Base-by-base conservation (phyloP, 2,888 invertebrate species). In the Phengaris alcon region DNA sequence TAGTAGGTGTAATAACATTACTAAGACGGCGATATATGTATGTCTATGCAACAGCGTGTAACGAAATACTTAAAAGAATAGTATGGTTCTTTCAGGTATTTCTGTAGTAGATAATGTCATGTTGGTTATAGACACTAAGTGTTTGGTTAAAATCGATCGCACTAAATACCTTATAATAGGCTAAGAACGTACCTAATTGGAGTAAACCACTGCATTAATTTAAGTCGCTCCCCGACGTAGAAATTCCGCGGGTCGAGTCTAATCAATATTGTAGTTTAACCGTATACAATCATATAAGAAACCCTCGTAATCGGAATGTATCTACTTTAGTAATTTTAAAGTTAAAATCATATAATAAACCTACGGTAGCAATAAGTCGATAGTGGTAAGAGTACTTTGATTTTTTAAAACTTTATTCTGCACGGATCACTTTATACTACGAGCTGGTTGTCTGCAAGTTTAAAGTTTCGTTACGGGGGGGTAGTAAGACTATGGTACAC, bases 141-240 rank as follows among this genome's bases (percentile, higher is more conserved):
- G 48, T 51, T 51, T 70, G 51, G 48, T 70, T 70, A 70, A 22
- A 70, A 70, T 70, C 70, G 70, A 12, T 51, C 70, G 70, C 70
- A 70, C 51, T 70, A 22, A 59, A 5, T 22, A 59, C 22, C 22
- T 59, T 22, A n/a, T 13, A 12, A 57, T 64, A 44, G 64, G 35
- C 64, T 64, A 64, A 10, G 35, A 64, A 64, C 35, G 64, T 57
- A 6, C 8, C 8, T 8, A 2, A 22, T 64, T 22, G 13, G 2
- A 35, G 35, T 64, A 9, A 6, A 8, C 57, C 57, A 35, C 4
- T 64, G 35, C 64, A 13, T 35, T 64, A 64, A 9, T 64, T 5
- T 64, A 64, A 64, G 64, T 64, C 4, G 64, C 64, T 64, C 64
- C 64, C 64, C 35, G 13, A 64, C 12, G 22, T 64, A 12, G 22